phyloP scores from a whole-genome alignment of 2,113 vertebrate genomes.

The Anas platyrhynchos region DNA sequence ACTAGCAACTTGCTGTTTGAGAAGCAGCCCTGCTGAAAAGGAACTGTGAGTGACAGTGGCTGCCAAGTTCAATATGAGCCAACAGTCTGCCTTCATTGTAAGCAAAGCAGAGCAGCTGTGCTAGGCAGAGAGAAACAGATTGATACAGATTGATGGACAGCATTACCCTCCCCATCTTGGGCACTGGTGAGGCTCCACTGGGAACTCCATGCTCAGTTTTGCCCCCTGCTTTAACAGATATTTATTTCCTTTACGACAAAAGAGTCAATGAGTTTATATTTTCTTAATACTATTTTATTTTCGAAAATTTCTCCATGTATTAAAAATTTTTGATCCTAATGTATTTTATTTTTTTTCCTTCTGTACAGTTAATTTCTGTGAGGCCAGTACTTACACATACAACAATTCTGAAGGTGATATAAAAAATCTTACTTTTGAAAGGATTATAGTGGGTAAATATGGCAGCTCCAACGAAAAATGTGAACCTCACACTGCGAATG shows the following conservation, averaged over 20 bases:
- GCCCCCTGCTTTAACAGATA: not conserved
- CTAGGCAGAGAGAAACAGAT: not conserved
- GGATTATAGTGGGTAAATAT: conserved; percentile 49
- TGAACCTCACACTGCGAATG: not conserved
- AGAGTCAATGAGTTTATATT: not conserved
- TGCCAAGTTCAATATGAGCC: not conserved
- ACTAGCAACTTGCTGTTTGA: not conserved
- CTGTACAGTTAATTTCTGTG: conserved; percentile 71
- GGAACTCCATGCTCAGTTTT: not conserved
- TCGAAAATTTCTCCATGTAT: not conserved
- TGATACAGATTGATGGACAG: not conserved
- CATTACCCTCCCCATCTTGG: not conserved
- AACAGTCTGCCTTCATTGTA: not conserved
- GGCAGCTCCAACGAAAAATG: conserved; percentile 47
- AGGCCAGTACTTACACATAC: not conserved
- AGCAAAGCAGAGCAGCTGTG: not conserved
- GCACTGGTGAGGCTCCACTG: not conserved
- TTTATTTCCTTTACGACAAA: not conserved
- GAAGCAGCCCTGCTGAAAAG: not conserved
- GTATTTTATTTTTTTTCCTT: not conserved
- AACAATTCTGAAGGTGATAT: not conserved
- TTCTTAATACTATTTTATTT: not conserved
- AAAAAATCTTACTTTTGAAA: conserved; percentile 10
- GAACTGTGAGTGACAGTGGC: fast-evolving
- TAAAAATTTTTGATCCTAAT: not conserved